Evolutionary conservation across 2,113 vertebrate genomes (phyloP).

Genomic region (Morphnarchus princeps): DNA sequence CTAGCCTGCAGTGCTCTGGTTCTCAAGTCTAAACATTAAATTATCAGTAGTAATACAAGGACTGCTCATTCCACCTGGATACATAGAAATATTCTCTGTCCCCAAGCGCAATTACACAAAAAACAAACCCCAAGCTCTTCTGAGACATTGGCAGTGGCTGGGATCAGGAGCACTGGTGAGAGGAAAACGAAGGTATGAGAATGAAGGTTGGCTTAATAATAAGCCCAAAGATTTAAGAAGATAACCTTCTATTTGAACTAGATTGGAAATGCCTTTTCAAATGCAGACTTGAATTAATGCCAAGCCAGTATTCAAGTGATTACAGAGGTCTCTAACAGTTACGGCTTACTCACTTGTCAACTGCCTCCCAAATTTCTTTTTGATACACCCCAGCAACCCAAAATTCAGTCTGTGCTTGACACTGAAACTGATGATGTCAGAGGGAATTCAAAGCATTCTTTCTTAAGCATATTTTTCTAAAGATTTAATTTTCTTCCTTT

Average conservation of each 20-base stretch:
- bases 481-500: background rate
- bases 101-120: background rate
- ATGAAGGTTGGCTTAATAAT: background rate
- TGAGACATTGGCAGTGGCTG: background rate
- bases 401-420: background rate
- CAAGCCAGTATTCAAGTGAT: background rate
- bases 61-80: background rate
- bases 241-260: background rate
- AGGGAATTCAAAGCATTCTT: background rate
- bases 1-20: background rate
- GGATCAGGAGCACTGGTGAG: background rate
- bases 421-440: background rate
- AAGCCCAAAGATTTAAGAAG: background rate
- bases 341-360: background rate
- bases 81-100: background rate
- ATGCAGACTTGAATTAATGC: background rate
- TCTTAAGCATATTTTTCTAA: background rate
- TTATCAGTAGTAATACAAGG: background rate
- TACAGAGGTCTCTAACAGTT: background rate
- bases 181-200: background rate
- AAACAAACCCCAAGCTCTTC: background rate
- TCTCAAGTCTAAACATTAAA: background rate
- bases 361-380: background rate
- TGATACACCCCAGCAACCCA: background rate
- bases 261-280: background rate